Evolutionary conservation across 1,140 invertebrate genomes (phyloP).

Genomic region (Achroia grisella): DNA sequence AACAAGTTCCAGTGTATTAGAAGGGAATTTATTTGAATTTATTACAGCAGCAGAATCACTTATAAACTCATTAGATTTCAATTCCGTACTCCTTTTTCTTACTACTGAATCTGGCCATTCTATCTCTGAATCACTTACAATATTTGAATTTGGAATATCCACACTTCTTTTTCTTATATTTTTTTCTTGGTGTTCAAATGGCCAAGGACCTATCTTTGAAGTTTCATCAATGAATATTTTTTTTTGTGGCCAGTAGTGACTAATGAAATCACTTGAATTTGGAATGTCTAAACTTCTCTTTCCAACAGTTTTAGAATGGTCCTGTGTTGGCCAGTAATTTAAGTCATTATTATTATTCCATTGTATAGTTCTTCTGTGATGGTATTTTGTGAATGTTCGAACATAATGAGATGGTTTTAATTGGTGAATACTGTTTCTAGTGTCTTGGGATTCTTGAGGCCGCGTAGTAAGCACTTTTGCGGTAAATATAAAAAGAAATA

Average conservation of each 20-base stretch:
- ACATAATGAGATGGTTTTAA: constrained; percentile 53
- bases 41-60: constrained; percentile 15
- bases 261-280: constrained; percentile 11
- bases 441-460: constrained; percentile 49
- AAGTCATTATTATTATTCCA: constrained; percentile 44
- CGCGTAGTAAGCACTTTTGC: constrained; percentile 58
- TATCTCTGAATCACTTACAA: not conserved
- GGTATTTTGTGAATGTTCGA: constrained; percentile 63
- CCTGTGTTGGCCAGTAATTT: constrained; percentile 44
- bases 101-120: not conserved
- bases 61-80: constrained; percentile 18
- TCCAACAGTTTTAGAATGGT: constrained; percentile 23
- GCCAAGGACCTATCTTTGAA: not conserved
- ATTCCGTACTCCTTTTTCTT: not conserved
- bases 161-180: constrained; percentile 23
- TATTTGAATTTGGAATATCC: constrained; percentile 26
- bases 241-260: not conserved
- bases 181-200: not conserved
- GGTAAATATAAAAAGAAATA: constrained; percentile 64
- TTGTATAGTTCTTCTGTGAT: constrained; percentile 57
- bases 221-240: not conserved
- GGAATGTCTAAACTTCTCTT: constrained; percentile 20
- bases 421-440: constrained; percentile 47
- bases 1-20: constrained; percentile 28
- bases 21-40: constrained; percentile 28